A percentile compares a stretch with the other conserved stretches of the same genome.
Conservation (phyloP, 2,797 vertebrate species). For the Characodon lateralis region DNA sequence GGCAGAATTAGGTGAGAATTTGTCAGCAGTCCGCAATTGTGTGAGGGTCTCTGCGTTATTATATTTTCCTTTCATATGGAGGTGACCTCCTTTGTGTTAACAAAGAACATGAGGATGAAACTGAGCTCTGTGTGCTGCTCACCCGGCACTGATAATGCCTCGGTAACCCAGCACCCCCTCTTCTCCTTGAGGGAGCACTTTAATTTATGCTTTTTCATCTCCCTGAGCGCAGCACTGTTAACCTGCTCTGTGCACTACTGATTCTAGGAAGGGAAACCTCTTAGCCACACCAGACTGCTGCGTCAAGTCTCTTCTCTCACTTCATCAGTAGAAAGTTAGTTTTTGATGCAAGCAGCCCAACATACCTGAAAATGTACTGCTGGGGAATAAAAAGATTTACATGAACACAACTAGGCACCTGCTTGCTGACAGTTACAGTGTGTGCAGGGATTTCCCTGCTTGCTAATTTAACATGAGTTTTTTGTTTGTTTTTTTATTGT, state of each 20-base stretch:
- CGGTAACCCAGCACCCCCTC: conserved; percentile 69
- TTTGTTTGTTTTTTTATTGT: background rate
- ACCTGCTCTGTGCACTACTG: conserved; percentile 74
- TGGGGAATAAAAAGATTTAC: conserved; percentile 16
- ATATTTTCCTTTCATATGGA: conserved; percentile 77
- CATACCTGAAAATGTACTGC: background rate
- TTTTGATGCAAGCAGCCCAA: conserved; percentile 28
- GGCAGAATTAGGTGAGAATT: conserved; percentile 76
- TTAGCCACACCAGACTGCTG: conserved; percentile 76
- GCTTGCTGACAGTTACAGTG: background rate
- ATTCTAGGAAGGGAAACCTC: conserved; percentile 73
- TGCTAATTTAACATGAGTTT: background rate
- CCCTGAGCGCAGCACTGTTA: conserved; percentile 75
- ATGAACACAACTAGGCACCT: conserved; percentile 6
- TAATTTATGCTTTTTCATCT: conserved; percentile 85
- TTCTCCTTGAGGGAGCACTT: conserved; percentile 78
- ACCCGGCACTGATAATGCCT: conserved; percentile 76
- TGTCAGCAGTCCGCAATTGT: conserved; percentile 78
- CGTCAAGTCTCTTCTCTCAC: conserved; percentile 69
- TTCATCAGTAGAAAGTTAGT: conserved; percentile 45
- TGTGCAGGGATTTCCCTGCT: background rate
- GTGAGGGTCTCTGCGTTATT: conserved; percentile 73
- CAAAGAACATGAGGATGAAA: conserved; percentile 83
- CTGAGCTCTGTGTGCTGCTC: conserved; percentile 77
- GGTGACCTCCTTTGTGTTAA: conserved; percentile 85